A percentile compares a stretch with the other conserved stretches of the same genome.
Evolutionary conservation across 2,888 invertebrate genomes (phyloP).

Genomic region (Rhamphomyia laevipes): DNA sequence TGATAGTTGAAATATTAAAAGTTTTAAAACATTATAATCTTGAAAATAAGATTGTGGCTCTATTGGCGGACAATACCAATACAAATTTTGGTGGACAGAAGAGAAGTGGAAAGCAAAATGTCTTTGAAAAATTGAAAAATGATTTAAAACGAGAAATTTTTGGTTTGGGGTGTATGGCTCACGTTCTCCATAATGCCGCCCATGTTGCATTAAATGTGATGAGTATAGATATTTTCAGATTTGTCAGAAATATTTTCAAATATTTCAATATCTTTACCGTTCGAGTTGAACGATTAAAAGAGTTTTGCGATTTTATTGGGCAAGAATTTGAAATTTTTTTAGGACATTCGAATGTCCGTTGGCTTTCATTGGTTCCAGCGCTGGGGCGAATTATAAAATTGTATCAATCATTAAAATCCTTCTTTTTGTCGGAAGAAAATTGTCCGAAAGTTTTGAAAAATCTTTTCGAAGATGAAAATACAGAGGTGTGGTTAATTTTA

Average conservation of each 20-base stretch:
- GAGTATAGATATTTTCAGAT: slow-evolving; percentile 14
- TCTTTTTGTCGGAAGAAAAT: slow-evolving; percentile 2
- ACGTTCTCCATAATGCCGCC: too few relatives aligned
- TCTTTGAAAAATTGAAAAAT: too few relatives aligned
- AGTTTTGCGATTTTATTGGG: slow-evolving; percentile 2
- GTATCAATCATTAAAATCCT: slow-evolving; percentile 1
- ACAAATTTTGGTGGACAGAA: slow-evolving; percentile 17
- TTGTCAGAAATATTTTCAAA: slow-evolving; percentile 12
- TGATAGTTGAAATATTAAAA: slow-evolving; percentile 7
- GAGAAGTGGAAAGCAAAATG: too few relatives aligned
- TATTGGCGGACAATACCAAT: slow-evolving; percentile 19
- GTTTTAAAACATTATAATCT: slow-evolving; percentile 15
- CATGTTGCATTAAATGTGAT: slow-evolving; percentile 14
- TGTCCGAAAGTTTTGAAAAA: neutral
- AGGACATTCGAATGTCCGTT: too few relatives aligned
- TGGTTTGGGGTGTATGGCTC: too few relatives aligned
- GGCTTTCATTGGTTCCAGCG: slow-evolving; percentile 4
- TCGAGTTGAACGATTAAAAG: slow-evolving; percentile 12
- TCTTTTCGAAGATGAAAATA: too few relatives aligned
- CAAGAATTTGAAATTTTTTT: slow-evolving; percentile 1
- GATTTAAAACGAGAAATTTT: too few relatives aligned
- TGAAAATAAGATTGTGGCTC: slow-evolving; percentile 13
- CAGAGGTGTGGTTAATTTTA: too few relatives aligned
- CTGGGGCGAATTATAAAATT: slow-evolving; percentile 3
- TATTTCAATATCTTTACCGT: slow-evolving; percentile 20